Evolutionary conservation across 2,113 vertebrate species (phyloP).

Genomic region (Myxocyprinus asiaticus): DNA sequence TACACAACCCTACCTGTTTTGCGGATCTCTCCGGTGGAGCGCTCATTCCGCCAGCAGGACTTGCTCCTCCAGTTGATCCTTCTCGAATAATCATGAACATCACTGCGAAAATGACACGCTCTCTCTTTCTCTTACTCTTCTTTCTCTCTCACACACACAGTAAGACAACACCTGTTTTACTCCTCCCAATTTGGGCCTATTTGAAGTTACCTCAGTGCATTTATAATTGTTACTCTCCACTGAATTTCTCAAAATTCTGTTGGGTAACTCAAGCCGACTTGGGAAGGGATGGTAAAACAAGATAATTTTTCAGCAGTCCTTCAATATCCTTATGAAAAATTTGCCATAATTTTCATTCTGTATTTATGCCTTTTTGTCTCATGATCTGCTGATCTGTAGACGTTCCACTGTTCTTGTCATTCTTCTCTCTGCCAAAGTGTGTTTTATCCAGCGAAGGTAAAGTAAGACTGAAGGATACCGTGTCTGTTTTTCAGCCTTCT

Average conservation of each 20-base stretch:
- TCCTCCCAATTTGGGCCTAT: conserved; percentile 10
- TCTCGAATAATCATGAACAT: conserved; percentile 83
- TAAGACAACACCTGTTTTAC: conserved; percentile 49
- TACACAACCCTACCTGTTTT: conserved; percentile 72
- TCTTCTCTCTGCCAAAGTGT: conserved; percentile 15
- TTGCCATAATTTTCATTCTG: neutral
- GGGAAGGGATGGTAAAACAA: neutral
- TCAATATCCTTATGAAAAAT: neutral
- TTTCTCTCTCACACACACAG: conserved; percentile 44
- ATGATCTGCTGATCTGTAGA: neutral
- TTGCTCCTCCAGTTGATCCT: conserved; percentile 58
- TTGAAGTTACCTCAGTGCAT: conserved; percentile 3
- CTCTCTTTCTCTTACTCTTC: conserved; percentile 32
- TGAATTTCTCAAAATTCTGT: neutral
- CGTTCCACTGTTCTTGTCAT: neutral
- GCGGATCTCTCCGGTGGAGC: conserved; percentile 62
- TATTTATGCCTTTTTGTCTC: neutral
- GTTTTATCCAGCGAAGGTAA: conserved; percentile 51
- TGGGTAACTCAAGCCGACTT: neutral
- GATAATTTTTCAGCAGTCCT: neutral
- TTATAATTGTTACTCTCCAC: neutral
- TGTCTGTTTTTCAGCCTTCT: conserved; percentile 41
- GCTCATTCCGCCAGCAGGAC: conserved; percentile 57
- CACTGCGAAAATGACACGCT: conserved; percentile 56
- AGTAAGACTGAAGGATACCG: conserved; percentile 31